phyloP scores from a whole-genome alignment of 1,140 invertebrate species.

The Physella acuta region DNA sequence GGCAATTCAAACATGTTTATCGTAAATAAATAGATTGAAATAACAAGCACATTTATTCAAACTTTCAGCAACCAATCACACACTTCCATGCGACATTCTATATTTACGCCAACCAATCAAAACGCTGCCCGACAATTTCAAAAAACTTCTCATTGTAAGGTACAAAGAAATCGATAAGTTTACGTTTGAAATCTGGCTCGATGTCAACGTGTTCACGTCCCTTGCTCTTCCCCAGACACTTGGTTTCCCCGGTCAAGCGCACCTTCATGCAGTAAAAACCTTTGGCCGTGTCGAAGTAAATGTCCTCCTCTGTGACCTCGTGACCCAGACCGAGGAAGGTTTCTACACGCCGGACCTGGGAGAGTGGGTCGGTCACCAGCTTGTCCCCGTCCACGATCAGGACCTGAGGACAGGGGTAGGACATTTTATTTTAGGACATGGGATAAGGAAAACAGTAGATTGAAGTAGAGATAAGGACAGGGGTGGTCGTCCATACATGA shows the following conservation, averaged over 20 bases:
- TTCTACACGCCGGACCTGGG: slow-evolving; percentile 51
- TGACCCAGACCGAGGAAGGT: slow-evolving; percentile 51
- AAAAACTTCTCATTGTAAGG: slow-evolving; percentile 73
- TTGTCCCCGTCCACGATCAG: slow-evolving; percentile 53
- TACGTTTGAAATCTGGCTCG: slow-evolving; percentile 70
- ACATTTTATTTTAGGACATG: neutral
- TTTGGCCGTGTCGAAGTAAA: slow-evolving; percentile 19
- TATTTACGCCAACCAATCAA: slow-evolving; percentile 43
- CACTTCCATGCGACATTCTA: too few relatives aligned
- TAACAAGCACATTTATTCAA: too few relatives aligned
- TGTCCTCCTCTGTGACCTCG: slow-evolving; percentile 35
- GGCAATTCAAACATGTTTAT: too few relatives aligned
- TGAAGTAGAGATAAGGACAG: neutral
- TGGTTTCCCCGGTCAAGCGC: slow-evolving; percentile 19
- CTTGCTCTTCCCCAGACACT: slow-evolving; percentile 88
- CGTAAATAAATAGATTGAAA: too few relatives aligned
- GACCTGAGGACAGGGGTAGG: neutral
- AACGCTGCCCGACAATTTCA: slow-evolving; percentile 45
- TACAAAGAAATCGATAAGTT: slow-evolving; percentile 82
- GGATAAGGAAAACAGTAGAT: neutral
- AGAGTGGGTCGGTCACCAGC: slow-evolving; percentile 49
- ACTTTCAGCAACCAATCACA: too few relatives aligned
- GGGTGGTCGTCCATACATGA: too few relatives aligned
- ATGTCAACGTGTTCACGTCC: slow-evolving; percentile 87
- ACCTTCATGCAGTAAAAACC: slow-evolving; percentile 17